These are phyloP conservation scores for Halictus ligatus DNA, from an alignment of 2,888 invertebrate species.

Conservation along the genomic window DNA sequence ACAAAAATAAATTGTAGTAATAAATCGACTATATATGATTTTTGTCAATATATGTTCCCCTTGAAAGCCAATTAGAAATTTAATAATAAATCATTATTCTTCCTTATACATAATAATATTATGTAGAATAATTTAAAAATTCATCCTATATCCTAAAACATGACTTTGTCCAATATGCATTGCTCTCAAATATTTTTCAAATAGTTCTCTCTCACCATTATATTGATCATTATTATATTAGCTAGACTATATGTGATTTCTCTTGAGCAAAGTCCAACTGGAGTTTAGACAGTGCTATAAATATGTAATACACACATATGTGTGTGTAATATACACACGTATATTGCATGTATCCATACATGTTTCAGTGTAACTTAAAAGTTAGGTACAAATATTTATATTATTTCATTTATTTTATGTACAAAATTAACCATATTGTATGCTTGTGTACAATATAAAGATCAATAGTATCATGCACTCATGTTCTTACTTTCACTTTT, in stretches of 20 bases:
- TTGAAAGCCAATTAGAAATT: conserved; percentile 39
- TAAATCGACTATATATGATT: conserved; percentile 35
- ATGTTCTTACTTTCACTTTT: conserved; percentile 51
- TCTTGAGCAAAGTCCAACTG: conserved; percentile 75
- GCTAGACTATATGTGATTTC: conserved; percentile 38
- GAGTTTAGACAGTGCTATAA: conserved; percentile 78
- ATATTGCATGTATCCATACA: conserved; percentile 5
- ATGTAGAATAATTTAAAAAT: conserved; percentile 7
- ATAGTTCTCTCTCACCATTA: conserved; percentile 23
- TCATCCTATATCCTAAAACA: conserved; percentile 2
- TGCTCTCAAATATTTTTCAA: conserved; percentile 18
- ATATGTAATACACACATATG: conserved; percentile 31
- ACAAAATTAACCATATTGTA: conserved; percentile 46
- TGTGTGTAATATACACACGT: not conserved
- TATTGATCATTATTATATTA: conserved; percentile 39
- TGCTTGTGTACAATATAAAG: conserved; percentile 44
- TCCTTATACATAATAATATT: conserved; percentile 8
- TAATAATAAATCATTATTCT: conserved; percentile 20
- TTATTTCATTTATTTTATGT: conserved; percentile 38
- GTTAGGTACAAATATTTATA: conserved; percentile 13
- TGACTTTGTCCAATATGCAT: conserved; percentile 21
- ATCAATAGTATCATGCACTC: conserved; percentile 57
- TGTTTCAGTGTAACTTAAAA: conserved; percentile 40
- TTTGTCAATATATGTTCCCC: conserved; percentile 24
- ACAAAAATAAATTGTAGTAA: conserved; percentile 42